phyloP scores from a whole-genome alignment of 1,140 invertebrate genomes.

The Drosophila lini region DNA sequence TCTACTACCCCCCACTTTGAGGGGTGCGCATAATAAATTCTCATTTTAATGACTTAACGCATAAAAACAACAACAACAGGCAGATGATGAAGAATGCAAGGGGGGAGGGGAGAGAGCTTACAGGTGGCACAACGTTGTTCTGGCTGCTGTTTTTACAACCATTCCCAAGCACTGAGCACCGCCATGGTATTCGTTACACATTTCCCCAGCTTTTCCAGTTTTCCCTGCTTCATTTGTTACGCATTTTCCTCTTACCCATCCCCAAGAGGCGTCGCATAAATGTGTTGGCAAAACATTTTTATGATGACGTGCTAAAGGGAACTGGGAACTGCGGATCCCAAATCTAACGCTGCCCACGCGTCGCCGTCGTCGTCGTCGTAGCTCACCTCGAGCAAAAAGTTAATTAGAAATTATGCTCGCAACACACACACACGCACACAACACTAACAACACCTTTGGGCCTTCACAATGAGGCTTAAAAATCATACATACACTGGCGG shows the following conservation, averaged over 20 bases:
- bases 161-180: constrained; percentile 28
- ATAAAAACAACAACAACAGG: constrained; percentile 65
- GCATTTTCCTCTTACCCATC: constrained; percentile 41
- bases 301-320: constrained; percentile 82
- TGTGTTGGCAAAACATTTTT: constrained; percentile 80
- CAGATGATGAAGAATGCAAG: constrained; percentile 41
- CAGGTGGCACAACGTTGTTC: constrained; percentile 59
- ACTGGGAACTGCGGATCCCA: constrained; percentile 36
- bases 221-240: constrained; percentile 79
- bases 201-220: constrained; percentile 40
- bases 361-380: constrained; percentile 1
- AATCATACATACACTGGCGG: constrained; percentile 27
- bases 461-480: constrained; percentile 52
- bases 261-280: constrained; percentile 68
- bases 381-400: constrained; percentile 64
- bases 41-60: constrained; percentile 82
- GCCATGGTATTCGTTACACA: constrained; percentile 49
- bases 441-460: constrained; percentile 58
- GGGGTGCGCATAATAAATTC: constrained; percentile 77
- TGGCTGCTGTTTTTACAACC: constrained; percentile 60
- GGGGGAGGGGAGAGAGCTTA: constrained; percentile 24
- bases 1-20: background rate
- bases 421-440: constrained; percentile 14
- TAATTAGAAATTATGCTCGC: constrained; percentile 79
- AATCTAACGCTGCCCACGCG: constrained; percentile 14